Evolutionary conservation across 2,797 vertebrate species (phyloP).

Genomic region (Eulemur albifrons): DNA sequence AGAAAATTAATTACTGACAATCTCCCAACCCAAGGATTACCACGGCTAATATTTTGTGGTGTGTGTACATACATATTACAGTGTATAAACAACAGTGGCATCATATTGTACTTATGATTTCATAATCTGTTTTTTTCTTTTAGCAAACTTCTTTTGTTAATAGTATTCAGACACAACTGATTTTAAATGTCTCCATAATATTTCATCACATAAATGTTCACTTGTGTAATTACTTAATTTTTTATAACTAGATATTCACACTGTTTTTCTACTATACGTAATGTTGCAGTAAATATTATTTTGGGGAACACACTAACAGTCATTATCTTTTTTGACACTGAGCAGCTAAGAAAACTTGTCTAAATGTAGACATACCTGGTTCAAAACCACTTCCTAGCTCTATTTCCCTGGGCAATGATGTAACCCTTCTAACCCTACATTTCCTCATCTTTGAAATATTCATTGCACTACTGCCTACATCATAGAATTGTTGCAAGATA

Average conservation of each 20-base stretch:
- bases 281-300: background rate
- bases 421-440: background rate
- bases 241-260: background rate
- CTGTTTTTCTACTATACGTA: constrained; percentile 18
- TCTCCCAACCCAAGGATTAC: constrained; percentile 52
- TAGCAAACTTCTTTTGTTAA: background rate
- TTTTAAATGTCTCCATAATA: background rate
- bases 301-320: background rate
- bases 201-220: background rate
- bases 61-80: background rate
- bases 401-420: background rate
- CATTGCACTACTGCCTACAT: background rate
- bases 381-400: background rate
- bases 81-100: background rate
- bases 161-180: background rate
- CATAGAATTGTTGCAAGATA: background rate
- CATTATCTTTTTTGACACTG: constrained; percentile 5
- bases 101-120: constrained; percentile 23
- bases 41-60: constrained; percentile 47
- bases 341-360: background rate
- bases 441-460: constrained; percentile 12
- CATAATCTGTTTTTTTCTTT: background rate
- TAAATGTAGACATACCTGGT: background rate
- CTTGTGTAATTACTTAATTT: background rate
- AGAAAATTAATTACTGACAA: constrained; percentile 63